phyloP scores from a whole-genome alignment of 92 coral and sea anemone species.

The Micromussa lordhowensis region DNA sequence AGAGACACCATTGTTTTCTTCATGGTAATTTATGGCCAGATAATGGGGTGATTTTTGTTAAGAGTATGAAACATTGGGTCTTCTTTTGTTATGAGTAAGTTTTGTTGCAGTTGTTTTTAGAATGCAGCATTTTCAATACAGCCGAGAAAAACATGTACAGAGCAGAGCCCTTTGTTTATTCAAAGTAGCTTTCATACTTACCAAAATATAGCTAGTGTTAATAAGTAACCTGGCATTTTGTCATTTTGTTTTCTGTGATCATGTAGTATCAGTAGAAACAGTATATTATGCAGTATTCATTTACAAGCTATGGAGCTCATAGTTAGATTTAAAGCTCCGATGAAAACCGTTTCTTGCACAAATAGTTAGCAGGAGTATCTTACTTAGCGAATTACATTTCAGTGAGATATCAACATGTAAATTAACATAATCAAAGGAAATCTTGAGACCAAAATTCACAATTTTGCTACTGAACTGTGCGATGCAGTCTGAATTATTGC shows the following conservation, averaged over 20 bases:
- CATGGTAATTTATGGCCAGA: neutral
- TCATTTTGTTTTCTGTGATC: conserved; percentile 16
- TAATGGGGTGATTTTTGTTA: neutral
- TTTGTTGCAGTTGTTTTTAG: neutral
- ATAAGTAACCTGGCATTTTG: neutral
- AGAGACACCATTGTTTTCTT: neutral
- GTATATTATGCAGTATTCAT: neutral
- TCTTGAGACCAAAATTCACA: neutral
- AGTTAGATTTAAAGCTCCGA: conserved; percentile 20
- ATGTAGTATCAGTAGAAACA: neutral
- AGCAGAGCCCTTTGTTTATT: neutral
- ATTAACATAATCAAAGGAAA: neutral
- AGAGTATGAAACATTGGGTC: neutral
- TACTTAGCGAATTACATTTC: neutral
- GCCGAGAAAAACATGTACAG: neutral
- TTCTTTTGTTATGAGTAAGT: conserved; percentile 9
- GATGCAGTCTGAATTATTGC: neutral
- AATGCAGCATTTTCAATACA: neutral
- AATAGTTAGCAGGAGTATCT: neutral
- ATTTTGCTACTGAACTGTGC: neutral
- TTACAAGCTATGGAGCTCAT: conserved; percentile 6
- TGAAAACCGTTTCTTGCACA: neutral
- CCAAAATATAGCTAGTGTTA: conserved; percentile 18
- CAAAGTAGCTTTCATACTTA: conserved; percentile 1
- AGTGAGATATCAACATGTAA: neutral